A percentile compares a stretch with the other conserved stretches of the same genome.
These are phyloP conservation scores for Perca fluviatilis DNA, from an alignment of 2,113 vertebrate genomes.

Conservation along the genomic window DNA sequence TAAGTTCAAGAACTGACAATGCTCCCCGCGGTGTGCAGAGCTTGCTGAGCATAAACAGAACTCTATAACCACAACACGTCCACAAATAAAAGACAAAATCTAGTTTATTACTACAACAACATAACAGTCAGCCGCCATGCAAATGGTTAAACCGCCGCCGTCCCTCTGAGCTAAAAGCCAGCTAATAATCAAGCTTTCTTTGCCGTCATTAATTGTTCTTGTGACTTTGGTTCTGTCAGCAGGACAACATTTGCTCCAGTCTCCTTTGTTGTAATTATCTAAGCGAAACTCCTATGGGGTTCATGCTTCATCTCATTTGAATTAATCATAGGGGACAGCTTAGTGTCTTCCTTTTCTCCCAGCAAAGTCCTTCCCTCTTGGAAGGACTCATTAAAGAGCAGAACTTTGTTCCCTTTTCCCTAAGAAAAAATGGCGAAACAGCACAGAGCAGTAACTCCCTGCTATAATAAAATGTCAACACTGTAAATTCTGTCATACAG, in stretches of 20 bases:
- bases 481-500: constrained; percentile 17
- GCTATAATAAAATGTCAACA: constrained; percentile 27
- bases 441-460: background rate
- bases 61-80: background rate
- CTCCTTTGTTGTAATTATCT: constrained; percentile 66
- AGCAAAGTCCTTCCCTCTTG: constrained; percentile 48
- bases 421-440: background rate
- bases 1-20: constrained; percentile 3
- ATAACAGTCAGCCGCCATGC: background rate
- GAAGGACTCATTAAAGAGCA: constrained; percentile 54
- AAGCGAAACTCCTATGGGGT: constrained; percentile 50
- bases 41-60: constrained; percentile 35
- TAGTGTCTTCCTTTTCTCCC: constrained; percentile 47
- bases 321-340: constrained; percentile 64
- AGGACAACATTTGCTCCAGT: constrained; percentile 51
- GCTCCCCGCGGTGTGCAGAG: constrained; percentile 1
- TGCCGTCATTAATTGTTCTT: constrained; percentile 54
- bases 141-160: constrained; percentile 4
- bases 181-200: constrained; percentile 12
- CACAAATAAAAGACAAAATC: constrained; percentile 33
- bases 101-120: constrained; percentile 9
- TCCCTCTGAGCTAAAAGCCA: constrained; percentile 24
- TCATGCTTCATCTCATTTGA: constrained; percentile 64
- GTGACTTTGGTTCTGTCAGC: constrained; percentile 64
- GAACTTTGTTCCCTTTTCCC: constrained; percentile 40